Evolutionary conservation across 2,113 vertebrate genomes (phyloP).

Genomic region (Origma solitaria): DNA sequence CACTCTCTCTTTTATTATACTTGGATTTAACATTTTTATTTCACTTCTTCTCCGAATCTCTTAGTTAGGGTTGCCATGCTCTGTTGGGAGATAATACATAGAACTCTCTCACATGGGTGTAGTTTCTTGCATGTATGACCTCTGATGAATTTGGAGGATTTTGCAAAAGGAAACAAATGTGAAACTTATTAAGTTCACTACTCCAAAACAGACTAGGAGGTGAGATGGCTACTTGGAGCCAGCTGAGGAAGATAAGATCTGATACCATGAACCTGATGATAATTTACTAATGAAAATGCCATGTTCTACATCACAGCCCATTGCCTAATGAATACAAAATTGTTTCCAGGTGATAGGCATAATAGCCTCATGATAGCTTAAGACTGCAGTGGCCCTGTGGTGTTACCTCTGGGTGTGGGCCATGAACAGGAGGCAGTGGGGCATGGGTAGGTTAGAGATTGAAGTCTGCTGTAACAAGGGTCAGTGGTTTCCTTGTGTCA

Average conservation of each 20-base stretch:
- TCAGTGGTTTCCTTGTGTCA: neutral
- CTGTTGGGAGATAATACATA: neutral
- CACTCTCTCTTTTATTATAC: neutral
- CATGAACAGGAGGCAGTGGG: neutral
- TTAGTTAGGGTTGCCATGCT: neutral
- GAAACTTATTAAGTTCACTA: neutral
- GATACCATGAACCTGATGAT: neutral
- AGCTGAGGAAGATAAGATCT: neutral
- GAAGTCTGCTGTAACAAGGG: accelerated
- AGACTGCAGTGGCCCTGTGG: neutral
- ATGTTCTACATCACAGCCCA: neutral
- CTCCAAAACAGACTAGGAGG: neutral
- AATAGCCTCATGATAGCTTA: neutral
- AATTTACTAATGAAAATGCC: neutral
- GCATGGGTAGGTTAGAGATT: neutral
- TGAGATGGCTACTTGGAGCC: neutral
- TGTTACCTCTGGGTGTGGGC: neutral
- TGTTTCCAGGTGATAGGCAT: slow-evolving; percentile 10
- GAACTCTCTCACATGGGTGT: neutral
- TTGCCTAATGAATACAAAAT: slow-evolving; percentile 15
- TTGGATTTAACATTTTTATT: neutral
- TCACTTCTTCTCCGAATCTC: neutral
- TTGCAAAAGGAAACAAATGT: neutral
- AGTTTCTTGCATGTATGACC: neutral
- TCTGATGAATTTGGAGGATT: neutral